Conservation (phyloP, 2,797 vertebrate genomes). For the Emys orbicularis region DNA sequence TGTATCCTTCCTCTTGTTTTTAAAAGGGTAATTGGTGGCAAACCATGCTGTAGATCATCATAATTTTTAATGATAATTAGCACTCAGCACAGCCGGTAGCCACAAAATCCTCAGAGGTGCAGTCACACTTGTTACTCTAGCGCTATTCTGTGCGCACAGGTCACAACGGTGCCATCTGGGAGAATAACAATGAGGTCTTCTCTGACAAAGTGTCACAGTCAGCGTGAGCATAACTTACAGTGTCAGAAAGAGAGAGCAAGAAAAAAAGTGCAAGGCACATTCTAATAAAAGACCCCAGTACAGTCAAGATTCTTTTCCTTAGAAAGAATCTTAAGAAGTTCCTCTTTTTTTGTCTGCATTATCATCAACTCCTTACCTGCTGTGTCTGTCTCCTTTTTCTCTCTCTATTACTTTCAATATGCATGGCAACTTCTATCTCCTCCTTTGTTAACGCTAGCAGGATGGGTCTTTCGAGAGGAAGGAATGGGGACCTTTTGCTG, state of each 20-base stretch:
- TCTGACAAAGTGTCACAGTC: conserved; percentile 32
- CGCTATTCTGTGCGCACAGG: rapidly evolving
- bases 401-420: conserved; percentile 66
- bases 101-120: neutral
- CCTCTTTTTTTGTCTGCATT: conserved; percentile 51
- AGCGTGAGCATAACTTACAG: conserved; percentile 59
- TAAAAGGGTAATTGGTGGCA: neutral
- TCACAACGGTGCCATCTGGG: neutral
- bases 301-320: conserved; percentile 67
- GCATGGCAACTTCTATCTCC: conserved; percentile 72
- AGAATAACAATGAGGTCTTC: conserved; percentile 15
- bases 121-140: neutral
- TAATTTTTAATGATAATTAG: neutral
- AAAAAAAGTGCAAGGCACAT: conserved; percentile 19
- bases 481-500: conserved; percentile 71
- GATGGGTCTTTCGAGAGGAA: conserved; percentile 68
- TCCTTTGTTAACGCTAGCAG: conserved; percentile 72
- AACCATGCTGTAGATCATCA: neutral
- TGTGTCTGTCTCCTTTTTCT: conserved; percentile 65
- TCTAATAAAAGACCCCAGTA: conserved; percentile 71
- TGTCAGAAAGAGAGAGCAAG: conserved; percentile 54
- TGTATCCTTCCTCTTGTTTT: neutral
- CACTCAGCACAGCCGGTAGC: rapidly evolving
- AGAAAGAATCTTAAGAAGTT: conserved; percentile 75
- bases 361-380: conserved; percentile 64